Evolutionary conservation across 1,140 invertebrate species (phyloP).

Genomic region (Zaprionus ghesquierei): DNA sequence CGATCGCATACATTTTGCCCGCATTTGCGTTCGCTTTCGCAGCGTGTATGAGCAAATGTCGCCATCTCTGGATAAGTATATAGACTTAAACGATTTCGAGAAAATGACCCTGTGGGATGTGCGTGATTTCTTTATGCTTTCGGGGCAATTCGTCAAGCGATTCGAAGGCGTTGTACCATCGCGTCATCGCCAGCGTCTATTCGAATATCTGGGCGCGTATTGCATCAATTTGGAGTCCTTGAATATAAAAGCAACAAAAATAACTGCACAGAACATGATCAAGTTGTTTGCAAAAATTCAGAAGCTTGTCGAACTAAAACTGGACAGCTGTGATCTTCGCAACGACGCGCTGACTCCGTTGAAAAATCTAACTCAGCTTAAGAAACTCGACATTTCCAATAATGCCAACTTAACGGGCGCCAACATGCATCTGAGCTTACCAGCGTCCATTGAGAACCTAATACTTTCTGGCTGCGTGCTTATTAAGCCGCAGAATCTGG

Average conservation of each 20-base stretch:
- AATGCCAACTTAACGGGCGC: conserved; percentile 25
- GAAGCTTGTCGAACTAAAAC: neutral
- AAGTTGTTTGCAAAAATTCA: conserved; percentile 34
- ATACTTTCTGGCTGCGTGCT: conserved; percentile 4
- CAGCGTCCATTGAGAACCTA: conserved; percentile 26
- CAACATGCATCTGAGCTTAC: conserved; percentile 14
- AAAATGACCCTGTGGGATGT: conserved; percentile 59
- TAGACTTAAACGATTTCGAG: conserved; percentile 17
- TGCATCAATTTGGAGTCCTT: conserved; percentile 47
- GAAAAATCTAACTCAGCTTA: conserved; percentile 10
- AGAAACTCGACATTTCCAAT: conserved; percentile 29
- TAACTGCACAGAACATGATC: conserved; percentile 4
- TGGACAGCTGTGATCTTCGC: conserved; percentile 13
- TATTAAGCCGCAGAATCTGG: neutral
- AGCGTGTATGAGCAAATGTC: conserved; percentile 30
- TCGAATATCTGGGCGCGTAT: conserved; percentile 27
- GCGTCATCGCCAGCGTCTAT: conserved; percentile 27
- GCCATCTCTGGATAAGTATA: conserved; percentile 13
- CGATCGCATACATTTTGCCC: conserved; percentile 56
- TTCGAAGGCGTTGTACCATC: conserved; percentile 30
- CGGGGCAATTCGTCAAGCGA: conserved; percentile 32
- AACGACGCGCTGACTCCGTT: conserved; percentile 10
- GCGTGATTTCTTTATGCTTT: conserved; percentile 55
- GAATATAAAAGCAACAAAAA: neutral
- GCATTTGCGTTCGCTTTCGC: conserved; percentile 48